Base-by-base conservation (phyloP, 1,140 invertebrate genomes). In the Drosophila lacteicornis region DNA sequence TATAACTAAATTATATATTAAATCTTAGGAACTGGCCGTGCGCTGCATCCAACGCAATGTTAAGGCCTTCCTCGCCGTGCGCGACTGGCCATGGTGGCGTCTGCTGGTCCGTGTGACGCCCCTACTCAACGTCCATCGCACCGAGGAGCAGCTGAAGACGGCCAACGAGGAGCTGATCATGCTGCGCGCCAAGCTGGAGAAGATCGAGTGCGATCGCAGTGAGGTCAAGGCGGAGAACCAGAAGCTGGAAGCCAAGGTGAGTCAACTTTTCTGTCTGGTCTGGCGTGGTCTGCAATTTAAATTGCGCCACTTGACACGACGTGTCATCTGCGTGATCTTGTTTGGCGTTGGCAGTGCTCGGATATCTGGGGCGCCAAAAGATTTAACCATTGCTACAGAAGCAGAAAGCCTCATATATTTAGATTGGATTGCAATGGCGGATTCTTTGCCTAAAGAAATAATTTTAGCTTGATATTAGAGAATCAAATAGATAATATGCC, bases 81-180 rank as follows among this genome's bases (percentile, higher is more conserved):
- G 97, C 50, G 97, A 98, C 93, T 99, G 98, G 98, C 96, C 97
- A 5, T 99, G 98, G 98, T 99, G 98, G 98, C 94, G 97, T 59
- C 94, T 99, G 51, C 95, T 98, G 88, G 96, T 98, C 22, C 96
- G 97, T 80, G 96, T 99, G 36, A 96, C 97, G 45, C 98, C 98
- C 19, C 94, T 99, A 57, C 94, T 99, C 19, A 98, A 98, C 91
- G 98, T 99, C 6, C 97, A 98, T 92, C 95, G 98, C 60, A 98
- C 97, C 15, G 98, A 99, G 92, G 97, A 99, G 93, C 96, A 98
- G 85, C 94, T 99, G 5, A 93, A 95, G 95, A 84, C 94, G 94
- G 65, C 96, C 94, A 94, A 96, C 95, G 94, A 97, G 97, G 92
- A 99, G 93, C 93, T 99, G 76, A 96, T 98, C 75, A 94, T 95